phyloP scores from a whole-genome alignment of 2,888 invertebrate genomes.

The Synergus itoensis region DNA sequence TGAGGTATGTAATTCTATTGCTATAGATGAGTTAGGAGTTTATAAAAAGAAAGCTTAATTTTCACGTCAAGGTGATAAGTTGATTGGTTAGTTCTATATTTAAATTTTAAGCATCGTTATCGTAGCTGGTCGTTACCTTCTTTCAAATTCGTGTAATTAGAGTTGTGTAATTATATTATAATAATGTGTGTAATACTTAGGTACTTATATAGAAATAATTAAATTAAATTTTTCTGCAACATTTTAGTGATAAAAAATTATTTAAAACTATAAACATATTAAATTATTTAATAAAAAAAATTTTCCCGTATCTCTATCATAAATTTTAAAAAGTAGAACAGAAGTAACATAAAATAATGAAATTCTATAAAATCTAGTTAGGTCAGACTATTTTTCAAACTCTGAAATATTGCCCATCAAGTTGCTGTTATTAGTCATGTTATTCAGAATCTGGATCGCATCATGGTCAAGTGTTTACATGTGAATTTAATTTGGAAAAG shows the following conservation, averaged over 20 bases:
- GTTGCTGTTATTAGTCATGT: background rate
- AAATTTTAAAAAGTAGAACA: background rate
- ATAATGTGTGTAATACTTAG: background rate
- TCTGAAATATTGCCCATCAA: background rate
- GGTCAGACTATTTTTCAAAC: background rate
- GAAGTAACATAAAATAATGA: background rate
- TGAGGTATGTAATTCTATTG: background rate
- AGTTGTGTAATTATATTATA: background rate
- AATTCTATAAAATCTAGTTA: background rate
- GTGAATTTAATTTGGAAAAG: slow-evolving; percentile 21
- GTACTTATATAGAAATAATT: background rate
- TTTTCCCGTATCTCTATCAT: no score
- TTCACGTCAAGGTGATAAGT: background rate
- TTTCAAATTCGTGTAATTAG: background rate
- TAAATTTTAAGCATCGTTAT: background rate
- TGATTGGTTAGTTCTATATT: background rate
- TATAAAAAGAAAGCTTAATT: background rate
- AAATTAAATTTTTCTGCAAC: background rate
- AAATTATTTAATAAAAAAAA: no score
- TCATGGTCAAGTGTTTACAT: slow-evolving; percentile 22
- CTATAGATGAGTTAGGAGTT: background rate
- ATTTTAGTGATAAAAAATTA: no score
- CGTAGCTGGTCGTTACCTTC: background rate
- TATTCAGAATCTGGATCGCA: background rate
- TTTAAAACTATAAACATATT: no score